Evolutionary conservation across 2,888 invertebrate genomes (phyloP).

Genomic region (Lasioglossum figueresi): DNA sequence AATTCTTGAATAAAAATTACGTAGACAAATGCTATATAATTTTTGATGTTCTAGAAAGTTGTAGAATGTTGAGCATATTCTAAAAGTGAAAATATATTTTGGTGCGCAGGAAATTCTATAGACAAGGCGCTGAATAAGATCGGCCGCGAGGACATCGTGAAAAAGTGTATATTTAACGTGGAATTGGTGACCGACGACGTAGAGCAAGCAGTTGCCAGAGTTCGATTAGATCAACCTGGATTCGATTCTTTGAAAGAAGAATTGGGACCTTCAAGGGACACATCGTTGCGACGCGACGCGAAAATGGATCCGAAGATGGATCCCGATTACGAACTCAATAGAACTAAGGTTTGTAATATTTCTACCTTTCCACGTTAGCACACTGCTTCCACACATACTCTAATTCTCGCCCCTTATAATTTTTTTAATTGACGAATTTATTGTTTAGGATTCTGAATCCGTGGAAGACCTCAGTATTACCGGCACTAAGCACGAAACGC

Average conservation of each 20-base stretch:
- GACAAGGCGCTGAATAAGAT: constrained; percentile 92
- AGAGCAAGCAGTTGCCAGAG: constrained; percentile 86
- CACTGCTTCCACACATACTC: too few relatives aligned
- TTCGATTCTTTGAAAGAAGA: constrained; percentile 88
- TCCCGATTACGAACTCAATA: constrained; percentile 86
- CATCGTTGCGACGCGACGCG: constrained; percentile 89
- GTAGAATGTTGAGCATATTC: neutral
- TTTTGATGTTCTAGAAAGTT: neutral
- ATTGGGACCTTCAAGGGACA: constrained; percentile 89
- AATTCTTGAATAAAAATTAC: neutral
- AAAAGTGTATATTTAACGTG: constrained; percentile 90
- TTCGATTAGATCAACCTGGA: constrained; percentile 86
- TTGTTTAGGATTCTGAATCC: constrained; percentile 84
- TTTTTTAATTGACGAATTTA: neutral
- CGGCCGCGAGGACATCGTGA: constrained; percentile 92
- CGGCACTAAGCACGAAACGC: constrained; percentile 77
- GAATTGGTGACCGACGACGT: constrained; percentile 91
- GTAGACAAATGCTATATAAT: neutral
- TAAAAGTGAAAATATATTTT: neutral
- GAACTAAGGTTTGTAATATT: constrained; percentile 87
- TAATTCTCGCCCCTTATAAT: too few relatives aligned
- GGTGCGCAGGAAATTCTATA: constrained; percentile 87
- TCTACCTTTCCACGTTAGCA: neutral
- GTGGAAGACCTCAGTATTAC: constrained; percentile 83
- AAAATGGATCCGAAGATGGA: constrained; percentile 85